Conservation (phyloP, 2,113 vertebrate species). For the Ciconia boyciana region DNA sequence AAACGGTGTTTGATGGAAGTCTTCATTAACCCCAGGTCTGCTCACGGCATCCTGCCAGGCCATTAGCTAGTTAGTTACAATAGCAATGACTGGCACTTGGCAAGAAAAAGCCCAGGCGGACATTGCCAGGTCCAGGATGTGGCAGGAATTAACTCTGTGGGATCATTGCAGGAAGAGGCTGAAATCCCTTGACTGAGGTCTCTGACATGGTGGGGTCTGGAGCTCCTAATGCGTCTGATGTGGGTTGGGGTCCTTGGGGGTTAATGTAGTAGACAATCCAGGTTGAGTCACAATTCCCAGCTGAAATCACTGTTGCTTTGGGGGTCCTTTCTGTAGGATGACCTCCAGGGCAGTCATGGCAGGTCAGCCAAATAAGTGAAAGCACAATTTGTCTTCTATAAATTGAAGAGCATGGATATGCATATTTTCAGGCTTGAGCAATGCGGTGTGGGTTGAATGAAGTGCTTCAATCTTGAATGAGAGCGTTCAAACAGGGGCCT, state of each 20-base stretch:
- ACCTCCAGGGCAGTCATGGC: neutral
- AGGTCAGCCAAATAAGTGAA: neutral
- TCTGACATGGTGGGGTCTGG: neutral
- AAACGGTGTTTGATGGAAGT: neutral
- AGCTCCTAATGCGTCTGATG: accelerated
- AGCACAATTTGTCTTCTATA: neutral
- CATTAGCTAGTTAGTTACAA: neutral
- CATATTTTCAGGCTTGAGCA: neutral
- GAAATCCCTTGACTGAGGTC: neutral
- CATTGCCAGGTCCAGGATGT: neutral
- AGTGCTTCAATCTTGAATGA: neutral
- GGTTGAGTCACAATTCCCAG: neutral
- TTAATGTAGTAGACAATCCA: neutral
- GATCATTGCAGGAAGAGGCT: neutral
- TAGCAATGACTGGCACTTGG: slow-evolving; percentile 5
- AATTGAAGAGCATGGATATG: neutral
- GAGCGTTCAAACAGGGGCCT: neutral
- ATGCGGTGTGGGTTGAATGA: neutral
- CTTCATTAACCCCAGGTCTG: slow-evolving; percentile 20
- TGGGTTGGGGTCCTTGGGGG: neutral
- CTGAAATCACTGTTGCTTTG: neutral
- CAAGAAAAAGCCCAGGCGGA: neutral
- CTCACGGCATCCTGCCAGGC: neutral
- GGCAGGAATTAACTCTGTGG: neutral
- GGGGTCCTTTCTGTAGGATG: neutral